phyloP scores from a whole-genome alignment of 2,113 vertebrate genomes.

The Prochilodus magdalenae region DNA sequence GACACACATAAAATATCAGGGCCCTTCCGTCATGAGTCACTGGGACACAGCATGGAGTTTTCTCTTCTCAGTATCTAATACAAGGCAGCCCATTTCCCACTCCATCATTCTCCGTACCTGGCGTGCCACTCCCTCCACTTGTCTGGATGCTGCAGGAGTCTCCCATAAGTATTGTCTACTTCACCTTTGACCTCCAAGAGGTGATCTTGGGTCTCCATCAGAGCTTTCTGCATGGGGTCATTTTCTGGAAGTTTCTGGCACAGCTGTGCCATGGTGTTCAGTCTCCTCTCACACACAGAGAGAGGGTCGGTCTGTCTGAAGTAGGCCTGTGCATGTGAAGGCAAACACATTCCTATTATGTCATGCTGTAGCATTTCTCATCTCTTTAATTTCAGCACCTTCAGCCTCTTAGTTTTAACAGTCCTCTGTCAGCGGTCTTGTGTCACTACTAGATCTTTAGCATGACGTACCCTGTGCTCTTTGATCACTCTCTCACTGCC shows the following conservation, averaged over 20 bases:
- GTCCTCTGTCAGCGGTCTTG: not conserved
- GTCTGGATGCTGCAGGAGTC: constrained; percentile 84
- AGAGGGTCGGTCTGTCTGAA: constrained; percentile 86
- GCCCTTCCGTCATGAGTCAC: not conserved
- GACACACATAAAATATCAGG: constrained; percentile 19
- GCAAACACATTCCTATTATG: too few relatives aligned
- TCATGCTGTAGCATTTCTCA: not conserved
- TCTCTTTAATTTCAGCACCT: not conserved
- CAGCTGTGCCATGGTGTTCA: constrained; percentile 88
- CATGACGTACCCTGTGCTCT: constrained; percentile 88
- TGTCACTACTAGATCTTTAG: not conserved
- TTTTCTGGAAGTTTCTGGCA: constrained; percentile 88
- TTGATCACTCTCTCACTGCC: constrained; percentile 87
- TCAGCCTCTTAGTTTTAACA: not conserved
- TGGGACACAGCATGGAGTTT: not conserved
- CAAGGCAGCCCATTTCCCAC: not conserved
- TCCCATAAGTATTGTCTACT: constrained; percentile 75
- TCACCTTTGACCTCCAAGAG: constrained; percentile 81
- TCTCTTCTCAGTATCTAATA: not conserved
- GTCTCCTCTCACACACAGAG: constrained; percentile 85
- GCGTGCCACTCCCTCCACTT: constrained; percentile 88
- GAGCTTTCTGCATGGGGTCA: constrained; percentile 75
- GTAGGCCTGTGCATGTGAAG: constrained; percentile 78
- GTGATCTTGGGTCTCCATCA: constrained; percentile 72
- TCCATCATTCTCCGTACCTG: constrained; percentile 75